Percentiles rank a stretch among this genome's conserved stretches.
Evolutionary conservation across 2,797 vertebrate species (phyloP).

Genomic region (Danio jaintianensis): DNA sequence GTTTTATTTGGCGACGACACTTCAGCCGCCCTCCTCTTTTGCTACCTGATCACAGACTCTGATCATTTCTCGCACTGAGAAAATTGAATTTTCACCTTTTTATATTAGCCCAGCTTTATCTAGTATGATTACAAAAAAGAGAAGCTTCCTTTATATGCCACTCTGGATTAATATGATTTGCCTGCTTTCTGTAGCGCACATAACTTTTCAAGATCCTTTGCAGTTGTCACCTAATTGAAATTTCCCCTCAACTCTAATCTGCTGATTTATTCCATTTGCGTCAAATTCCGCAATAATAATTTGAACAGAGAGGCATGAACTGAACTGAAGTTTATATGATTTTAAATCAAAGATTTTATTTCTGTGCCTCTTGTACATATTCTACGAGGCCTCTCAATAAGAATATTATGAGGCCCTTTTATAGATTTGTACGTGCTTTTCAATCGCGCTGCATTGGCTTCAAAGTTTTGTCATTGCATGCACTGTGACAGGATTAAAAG

Average conservation of each 20-base stretch:
- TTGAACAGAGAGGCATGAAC: conserved; percentile 45
- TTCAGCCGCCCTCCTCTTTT: conserved; percentile 63
- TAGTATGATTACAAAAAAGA: conserved; percentile 57
- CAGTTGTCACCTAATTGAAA: conserved; percentile 60
- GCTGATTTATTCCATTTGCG: conserved; percentile 53
- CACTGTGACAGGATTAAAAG: conserved; percentile 29
- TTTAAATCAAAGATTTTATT: conserved; percentile 52
- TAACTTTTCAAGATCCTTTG: conserved; percentile 56
- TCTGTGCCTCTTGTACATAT: conserved; percentile 37
- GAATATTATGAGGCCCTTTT: conserved; percentile 48
- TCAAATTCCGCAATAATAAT: conserved; percentile 44
- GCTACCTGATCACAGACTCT: conserved; percentile 65
- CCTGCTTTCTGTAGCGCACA: conserved; percentile 47
- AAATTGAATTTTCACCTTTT: conserved; percentile 68
- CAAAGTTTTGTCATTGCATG: conserved; percentile 20
- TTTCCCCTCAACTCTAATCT: conserved; percentile 54
- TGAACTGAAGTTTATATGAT: conserved; percentile 43
- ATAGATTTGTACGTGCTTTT: conserved; percentile 28
- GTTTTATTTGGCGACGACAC: conserved; percentile 64
- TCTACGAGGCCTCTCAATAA: conserved; percentile 32
- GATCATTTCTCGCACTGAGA: conserved; percentile 65
- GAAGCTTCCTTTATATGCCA: conserved; percentile 56
- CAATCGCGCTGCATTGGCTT: conserved; percentile 10
- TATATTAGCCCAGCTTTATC: conserved; percentile 60
- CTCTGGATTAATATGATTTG: conserved; percentile 53